Evolutionary conservation across 2,797 vertebrate species (phyloP), one percentile per base, ranked within the genome.

Genomic region (Lemur catta): DNA sequence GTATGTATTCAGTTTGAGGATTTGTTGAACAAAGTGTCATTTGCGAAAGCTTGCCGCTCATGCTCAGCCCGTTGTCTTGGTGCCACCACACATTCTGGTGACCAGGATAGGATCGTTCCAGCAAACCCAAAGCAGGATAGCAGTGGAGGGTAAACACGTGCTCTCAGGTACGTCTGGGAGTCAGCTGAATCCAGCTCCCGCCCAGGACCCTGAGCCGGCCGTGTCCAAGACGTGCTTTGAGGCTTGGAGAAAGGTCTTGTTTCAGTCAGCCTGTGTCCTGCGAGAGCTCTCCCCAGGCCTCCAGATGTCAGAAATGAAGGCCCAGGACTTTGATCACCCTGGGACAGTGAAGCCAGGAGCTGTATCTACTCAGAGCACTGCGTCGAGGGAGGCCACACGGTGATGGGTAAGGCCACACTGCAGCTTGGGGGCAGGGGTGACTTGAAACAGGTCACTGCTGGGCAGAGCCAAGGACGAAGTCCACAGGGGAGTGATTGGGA

Each of bases 1-100:
- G 8, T 15, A 7, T 11, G n/a, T 17, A 4, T 57, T 72, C 1
- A 0, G 0, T 8, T 18, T n/a, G 35, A 63, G 33, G 57, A 57
- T 43, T 3, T 63, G 76, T 20, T 12, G 14, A 43, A 8, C 28
- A 11, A 61, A 30, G 20, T 24, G 10, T 0, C 52, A 74, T 24
- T 18, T 30, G 38, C 0, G 0, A 38, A 71, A 61, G 26, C 10
- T 30, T 65, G 61, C 84, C 61, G 33, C 33, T 30, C 9, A 10
- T 55, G 4, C 28, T 24, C 12, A 71, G 26, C 22, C 65, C 41
- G 38, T 59, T n/a, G 79, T 20, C 41, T 11, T 6, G 30, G 65
- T 50, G 26, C 55, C 33, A 0, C 35, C 63, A 24, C 0, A 13
- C 10, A 18, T 28, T 28, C 84, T 50, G 10, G 30, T n/a, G 46